Percentiles rank a stretch among this genome's conserved stretches.
These are phyloP conservation scores for Ennomos fuscantarius DNA, from an alignment of 2,888 invertebrate genomes.

Conservation along the genomic window DNA sequence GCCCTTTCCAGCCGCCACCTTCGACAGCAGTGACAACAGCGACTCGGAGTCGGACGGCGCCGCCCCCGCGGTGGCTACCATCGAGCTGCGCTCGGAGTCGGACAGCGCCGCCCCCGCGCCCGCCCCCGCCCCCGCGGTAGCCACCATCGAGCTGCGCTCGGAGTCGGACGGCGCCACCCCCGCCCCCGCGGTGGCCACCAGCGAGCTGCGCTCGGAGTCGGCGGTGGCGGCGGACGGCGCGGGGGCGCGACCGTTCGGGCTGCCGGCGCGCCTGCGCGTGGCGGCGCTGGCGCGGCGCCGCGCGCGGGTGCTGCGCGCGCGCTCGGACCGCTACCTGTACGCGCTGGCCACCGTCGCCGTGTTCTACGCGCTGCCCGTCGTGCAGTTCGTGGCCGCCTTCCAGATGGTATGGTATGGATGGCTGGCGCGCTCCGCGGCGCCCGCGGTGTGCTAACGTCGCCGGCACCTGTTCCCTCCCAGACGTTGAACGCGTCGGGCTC, in stretches of 20 bases:
- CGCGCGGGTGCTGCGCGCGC: constrained; percentile 70
- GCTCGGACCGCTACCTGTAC: constrained; percentile 81
- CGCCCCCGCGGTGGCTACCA: constrained; percentile 23
- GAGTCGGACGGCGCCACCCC: constrained; percentile 11
- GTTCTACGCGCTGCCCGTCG: constrained; percentile 94
- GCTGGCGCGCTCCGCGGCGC: not conserved
- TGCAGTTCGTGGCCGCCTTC: constrained; percentile 94
- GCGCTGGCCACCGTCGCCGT: constrained; percentile 91
- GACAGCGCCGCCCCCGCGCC: constrained; percentile 3
- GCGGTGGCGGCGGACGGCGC: not conserved
- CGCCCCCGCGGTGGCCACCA: constrained; percentile 15
- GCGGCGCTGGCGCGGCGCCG: constrained; percentile 71
- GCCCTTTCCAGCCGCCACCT: constrained; percentile 52
- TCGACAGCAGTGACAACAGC: constrained; percentile 75
- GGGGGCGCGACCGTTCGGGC: constrained; percentile 64
- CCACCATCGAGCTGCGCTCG: constrained; percentile 40
- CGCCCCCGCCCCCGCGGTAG: constrained; percentile 29
- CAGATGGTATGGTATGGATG: constrained; percentile 88
- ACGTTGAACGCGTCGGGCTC: constrained; percentile 92
- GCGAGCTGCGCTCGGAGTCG: not conserved
- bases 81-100: constrained; percentile 2
- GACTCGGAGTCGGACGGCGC: constrained; percentile 63
- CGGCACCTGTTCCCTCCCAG: constrained; percentile 62
- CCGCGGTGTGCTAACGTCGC: not conserved
- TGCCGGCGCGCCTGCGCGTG: constrained; percentile 73